A percentile compares a stretch with the other conserved stretches of the same genome.
Evolutionary conservation across 2,888 invertebrate species (phyloP).

Genomic region (Morpho helenor): DNA sequence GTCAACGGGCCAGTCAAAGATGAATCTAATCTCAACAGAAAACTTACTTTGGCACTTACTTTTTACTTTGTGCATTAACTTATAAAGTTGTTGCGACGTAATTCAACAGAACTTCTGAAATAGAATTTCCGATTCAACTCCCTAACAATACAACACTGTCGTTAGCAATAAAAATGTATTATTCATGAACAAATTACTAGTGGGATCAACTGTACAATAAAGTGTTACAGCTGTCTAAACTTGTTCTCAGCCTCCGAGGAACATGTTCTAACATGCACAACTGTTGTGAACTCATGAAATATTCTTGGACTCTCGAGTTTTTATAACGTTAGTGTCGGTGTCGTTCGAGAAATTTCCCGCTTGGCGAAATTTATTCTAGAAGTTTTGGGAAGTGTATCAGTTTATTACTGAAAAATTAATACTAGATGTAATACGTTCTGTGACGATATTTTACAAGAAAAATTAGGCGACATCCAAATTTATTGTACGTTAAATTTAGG

Average conservation of each 20-base stretch:
- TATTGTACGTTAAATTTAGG: too few relatives aligned
- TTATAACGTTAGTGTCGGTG: constrained; percentile 12
- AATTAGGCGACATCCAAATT: neutral
- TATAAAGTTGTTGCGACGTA: neutral
- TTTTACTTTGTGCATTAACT: too few relatives aligned
- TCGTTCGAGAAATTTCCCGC: constrained; percentile 11
- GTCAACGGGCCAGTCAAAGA: too few relatives aligned
- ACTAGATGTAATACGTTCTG: constrained; percentile 4
- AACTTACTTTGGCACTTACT: too few relatives aligned
- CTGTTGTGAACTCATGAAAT: constrained; percentile 20
- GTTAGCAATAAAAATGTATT: constrained; percentile 25
- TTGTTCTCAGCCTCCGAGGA: constrained; percentile 17
- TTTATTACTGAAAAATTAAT: constrained; percentile 1
- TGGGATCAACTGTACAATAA: constrained; percentile 26
- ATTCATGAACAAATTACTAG: constrained; percentile 28
- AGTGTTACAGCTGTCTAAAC: constrained; percentile 27
- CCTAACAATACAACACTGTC: constrained; percentile 2
- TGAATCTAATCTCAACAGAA: too few relatives aligned
- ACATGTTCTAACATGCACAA: constrained; percentile 20
- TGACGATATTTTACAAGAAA: neutral
- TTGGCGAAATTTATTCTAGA: constrained; percentile 8
- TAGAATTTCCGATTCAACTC: neutral
- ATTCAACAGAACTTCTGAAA: neutral
- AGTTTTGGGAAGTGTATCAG: constrained; percentile 8
- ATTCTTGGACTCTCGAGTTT: constrained; percentile 16